Evolutionary conservation across 2,113 vertebrate species (phyloP).

Genomic region (Elanus axillaris): DNA sequence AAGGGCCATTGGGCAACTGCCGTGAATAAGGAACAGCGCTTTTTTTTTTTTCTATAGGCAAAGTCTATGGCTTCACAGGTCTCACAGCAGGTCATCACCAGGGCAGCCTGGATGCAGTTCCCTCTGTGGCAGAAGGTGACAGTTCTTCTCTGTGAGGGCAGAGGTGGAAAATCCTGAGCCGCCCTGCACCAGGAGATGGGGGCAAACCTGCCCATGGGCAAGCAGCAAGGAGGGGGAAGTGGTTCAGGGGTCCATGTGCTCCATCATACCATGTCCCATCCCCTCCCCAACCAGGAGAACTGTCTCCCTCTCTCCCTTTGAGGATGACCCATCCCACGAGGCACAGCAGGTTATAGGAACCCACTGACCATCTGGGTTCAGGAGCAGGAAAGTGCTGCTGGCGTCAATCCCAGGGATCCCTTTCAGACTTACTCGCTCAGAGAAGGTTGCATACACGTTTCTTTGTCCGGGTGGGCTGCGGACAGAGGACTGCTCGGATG

Average conservation of each 20-base stretch:
- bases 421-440: constrained; percentile 65
- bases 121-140: neutral
- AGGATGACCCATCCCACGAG: neutral
- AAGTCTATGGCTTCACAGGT: neutral
- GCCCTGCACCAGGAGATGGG: neutral
- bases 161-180: neutral
- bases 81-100: neutral
- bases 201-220: neutral
- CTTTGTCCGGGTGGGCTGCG: constrained; percentile 79
- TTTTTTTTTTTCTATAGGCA: neutral
- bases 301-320: neutral
- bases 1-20: neutral
- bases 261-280: neutral
- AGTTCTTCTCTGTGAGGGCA: neutral
- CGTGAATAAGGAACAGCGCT: neutral
- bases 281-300: neutral
- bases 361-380: neutral
- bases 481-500: constrained; percentile 89
- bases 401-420: neutral
- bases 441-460: constrained; percentile 80
- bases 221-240: neutral
- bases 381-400: neutral
- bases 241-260: neutral
- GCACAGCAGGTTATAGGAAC: neutral
- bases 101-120: neutral